Conservation (phyloP, 1,140 invertebrate genomes). For the Pogonomyrmex barbatus region DNA sequence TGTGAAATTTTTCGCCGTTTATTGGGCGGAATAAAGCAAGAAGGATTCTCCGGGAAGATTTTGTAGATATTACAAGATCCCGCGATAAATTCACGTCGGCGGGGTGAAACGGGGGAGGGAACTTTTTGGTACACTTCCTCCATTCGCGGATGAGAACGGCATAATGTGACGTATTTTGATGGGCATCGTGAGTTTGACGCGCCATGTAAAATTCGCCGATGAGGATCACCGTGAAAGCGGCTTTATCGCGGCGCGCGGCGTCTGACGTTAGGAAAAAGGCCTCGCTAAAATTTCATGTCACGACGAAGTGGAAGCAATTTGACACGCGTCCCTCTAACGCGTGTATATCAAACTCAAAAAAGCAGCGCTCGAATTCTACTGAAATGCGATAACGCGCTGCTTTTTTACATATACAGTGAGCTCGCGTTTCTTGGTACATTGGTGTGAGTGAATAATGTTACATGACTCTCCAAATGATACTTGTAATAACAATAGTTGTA, state of each 20-base stretch:
- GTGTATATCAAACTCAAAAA: slow-evolving; percentile 74
- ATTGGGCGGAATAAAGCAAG: background rate
- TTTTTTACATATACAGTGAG: slow-evolving; percentile 21
- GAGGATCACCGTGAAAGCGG: slow-evolving; percentile 56
- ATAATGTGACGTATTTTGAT: slow-evolving; percentile 61
- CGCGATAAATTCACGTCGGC: slow-evolving; percentile 11
- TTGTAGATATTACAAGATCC: background rate
- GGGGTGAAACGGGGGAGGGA: background rate
- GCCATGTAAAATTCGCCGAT: slow-evolving; percentile 37
- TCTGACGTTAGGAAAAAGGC: slow-evolving; percentile 68
- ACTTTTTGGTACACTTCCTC: slow-evolving; percentile 42
- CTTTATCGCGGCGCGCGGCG: slow-evolving; percentile 37
- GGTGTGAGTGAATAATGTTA: slow-evolving; percentile 28
- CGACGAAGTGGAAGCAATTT: slow-evolving; percentile 76
- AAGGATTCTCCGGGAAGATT: background rate
- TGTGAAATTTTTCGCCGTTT: background rate
- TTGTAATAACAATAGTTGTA: slow-evolving; percentile 36
- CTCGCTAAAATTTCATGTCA: slow-evolving; percentile 74
- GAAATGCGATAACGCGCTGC: slow-evolving; percentile 50
- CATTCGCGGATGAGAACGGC: slow-evolving; percentile 31
- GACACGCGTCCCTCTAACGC: slow-evolving; percentile 65
- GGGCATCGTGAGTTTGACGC: slow-evolving; percentile 44
- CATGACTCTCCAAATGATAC: slow-evolving; percentile 3
- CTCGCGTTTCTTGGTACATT: slow-evolving; percentile 34
- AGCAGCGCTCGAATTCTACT: slow-evolving; percentile 39